A percentile compares a stretch with the other conserved stretches of the same genome.
phyloP scores from a whole-genome alignment of 2,113 vertebrate species.

The Regulus satrapa region DNA sequence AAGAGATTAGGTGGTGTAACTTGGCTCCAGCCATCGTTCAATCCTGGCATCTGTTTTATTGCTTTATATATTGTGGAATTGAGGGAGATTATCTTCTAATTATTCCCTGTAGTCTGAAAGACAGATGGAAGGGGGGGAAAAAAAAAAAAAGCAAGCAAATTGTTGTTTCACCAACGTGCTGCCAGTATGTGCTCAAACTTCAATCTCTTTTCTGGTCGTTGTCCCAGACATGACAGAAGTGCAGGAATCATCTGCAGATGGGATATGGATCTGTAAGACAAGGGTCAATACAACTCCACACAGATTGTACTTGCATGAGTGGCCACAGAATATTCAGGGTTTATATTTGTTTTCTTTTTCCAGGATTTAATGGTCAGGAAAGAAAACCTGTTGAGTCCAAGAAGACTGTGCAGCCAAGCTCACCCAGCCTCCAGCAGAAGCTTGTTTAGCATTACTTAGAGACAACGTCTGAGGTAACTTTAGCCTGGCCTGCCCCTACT shows the following conservation, averaged over 20 bases:
- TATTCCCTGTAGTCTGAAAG: slow-evolving; percentile 28
- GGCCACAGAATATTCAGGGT: not conserved
- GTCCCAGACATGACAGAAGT: not conserved
- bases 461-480: not conserved
- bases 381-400: not conserved
- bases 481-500: not conserved
- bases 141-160: not conserved
- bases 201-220: not conserved
- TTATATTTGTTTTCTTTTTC: not conserved
- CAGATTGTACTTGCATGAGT: not conserved
- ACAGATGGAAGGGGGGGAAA: not conserved
- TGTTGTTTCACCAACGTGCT: not conserved
- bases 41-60: slow-evolving; percentile 53
- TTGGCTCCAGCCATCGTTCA: not conserved
- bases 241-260: not conserved
- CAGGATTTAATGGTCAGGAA: not conserved
- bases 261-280: not conserved
- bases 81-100: slow-evolving; percentile 52
- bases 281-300: not conserved
- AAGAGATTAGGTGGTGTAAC: slow-evolving; percentile 44
- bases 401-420: not conserved
- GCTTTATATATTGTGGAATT: slow-evolving; percentile 33
- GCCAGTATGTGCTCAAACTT: slow-evolving; percentile 5
- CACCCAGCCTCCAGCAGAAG: not conserved
- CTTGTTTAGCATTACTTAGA: not conserved